phyloP scores from a whole-genome alignment of 2,888 invertebrate genomes.

The Tanaodytes sp. region DNA sequence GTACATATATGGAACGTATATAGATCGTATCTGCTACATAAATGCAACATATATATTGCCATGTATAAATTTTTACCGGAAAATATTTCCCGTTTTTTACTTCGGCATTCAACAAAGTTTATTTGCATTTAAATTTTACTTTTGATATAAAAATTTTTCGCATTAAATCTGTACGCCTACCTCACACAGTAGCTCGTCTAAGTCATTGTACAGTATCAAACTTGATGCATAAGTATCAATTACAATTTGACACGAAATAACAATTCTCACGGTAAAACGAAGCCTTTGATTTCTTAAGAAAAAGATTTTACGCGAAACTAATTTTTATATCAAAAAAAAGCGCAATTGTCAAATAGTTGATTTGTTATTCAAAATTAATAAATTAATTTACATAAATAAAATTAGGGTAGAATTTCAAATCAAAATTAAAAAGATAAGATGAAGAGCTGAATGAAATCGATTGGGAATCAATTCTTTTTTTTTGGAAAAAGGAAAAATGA shows the following conservation, averaged over 20 bases:
- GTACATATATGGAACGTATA: too few relatives aligned
- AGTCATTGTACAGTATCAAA: constrained; percentile 23
- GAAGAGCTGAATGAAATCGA: too few relatives aligned
- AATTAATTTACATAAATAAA: too few relatives aligned
- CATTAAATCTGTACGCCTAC: constrained; percentile 14
- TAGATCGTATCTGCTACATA: too few relatives aligned
- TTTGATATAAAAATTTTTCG: neutral
- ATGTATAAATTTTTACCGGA: too few relatives aligned
- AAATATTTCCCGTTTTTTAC: too few relatives aligned
- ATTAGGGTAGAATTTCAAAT: constrained; percentile 44
- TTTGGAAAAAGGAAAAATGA: constrained; percentile 39
- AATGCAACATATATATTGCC: too few relatives aligned
- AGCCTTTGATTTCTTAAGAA: too few relatives aligned
- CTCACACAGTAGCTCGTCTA: constrained; percentile 22
- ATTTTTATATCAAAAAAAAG: constrained; percentile 12
- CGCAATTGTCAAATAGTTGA: neutral
- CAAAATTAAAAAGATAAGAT: constrained; percentile 40
- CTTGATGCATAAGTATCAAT: neutral
- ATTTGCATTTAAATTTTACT: too few relatives aligned
- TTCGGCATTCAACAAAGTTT: too few relatives aligned
- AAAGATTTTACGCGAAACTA: constrained; percentile 13
- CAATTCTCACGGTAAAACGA: too few relatives aligned
- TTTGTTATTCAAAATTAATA: constrained; percentile 15
- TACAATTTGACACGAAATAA: constrained; percentile 6
- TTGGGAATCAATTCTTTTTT: constrained; percentile 29